Percentiles rank a stretch among this genome's conserved stretches.
phyloP scores from a whole-genome alignment of 2,888 invertebrate genomes.

The Drosophila neonasuta region DNA sequence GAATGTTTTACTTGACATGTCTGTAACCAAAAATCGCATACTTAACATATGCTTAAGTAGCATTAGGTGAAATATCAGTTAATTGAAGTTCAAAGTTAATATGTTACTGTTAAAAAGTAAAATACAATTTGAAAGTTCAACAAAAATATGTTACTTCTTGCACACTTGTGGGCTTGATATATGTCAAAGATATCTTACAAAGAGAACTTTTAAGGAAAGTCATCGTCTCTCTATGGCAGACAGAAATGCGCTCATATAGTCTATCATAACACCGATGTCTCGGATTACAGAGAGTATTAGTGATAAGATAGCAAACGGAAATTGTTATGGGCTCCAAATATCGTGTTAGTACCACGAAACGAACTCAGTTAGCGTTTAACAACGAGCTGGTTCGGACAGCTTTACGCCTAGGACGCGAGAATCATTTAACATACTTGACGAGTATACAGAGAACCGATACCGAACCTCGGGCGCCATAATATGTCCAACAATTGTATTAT shows the following conservation, averaged over 20 bases:
- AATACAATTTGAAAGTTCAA: neutral
- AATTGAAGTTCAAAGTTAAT: neutral
- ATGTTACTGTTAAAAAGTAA: neutral
- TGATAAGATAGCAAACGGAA: constrained; percentile 40
- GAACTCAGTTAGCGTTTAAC: constrained; percentile 52
- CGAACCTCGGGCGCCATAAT: neutral
- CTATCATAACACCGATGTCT: constrained; percentile 11
- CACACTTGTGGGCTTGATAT: neutral
- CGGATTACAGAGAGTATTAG: constrained; percentile 35
- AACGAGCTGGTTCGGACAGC: constrained; percentile 48
- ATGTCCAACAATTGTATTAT: constrained; percentile 79
- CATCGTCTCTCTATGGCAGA: neutral
- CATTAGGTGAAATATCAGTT: neutral
- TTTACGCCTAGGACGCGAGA: constrained; percentile 4
- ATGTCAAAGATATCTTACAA: neutral
- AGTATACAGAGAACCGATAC: neutral
- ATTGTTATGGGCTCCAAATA: constrained; percentile 17
- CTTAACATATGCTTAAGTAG: neutral
- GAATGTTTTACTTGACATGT: constrained; percentile 23
- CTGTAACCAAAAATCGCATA: constrained; percentile 24
- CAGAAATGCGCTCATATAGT: neutral
- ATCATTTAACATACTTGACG: neutral
- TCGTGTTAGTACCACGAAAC: constrained; percentile 17
- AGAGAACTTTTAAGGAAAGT: neutral
- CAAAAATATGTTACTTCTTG: neutral